phyloP scores from a whole-genome alignment of 1,140 invertebrate species.

The Samia ricini region DNA sequence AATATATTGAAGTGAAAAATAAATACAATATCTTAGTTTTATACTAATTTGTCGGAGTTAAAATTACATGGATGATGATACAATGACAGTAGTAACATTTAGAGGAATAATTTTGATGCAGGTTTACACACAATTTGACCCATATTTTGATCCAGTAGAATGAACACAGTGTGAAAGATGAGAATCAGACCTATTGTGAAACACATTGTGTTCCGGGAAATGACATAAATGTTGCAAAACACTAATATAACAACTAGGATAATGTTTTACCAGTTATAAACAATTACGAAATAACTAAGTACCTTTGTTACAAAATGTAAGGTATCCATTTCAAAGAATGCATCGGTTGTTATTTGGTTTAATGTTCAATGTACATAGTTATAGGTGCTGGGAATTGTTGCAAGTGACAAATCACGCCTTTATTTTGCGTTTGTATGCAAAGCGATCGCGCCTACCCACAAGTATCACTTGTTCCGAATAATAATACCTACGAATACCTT shows the following conservation, averaged over 20 bases:
- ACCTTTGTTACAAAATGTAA: not conserved
- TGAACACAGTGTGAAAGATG: conserved; percentile 41
- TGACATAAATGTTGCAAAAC: conserved; percentile 10
- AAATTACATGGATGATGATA: not conserved
- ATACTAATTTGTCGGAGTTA: not conserved
- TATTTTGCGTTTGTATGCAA: conserved; percentile 44
- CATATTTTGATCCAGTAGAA: conserved; percentile 35
- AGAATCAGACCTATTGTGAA: conserved; percentile 44
- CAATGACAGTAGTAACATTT: not conserved
- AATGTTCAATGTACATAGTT: not conserved
- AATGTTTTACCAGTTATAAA: not conserved
- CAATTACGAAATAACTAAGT: not conserved
- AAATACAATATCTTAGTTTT: no score
- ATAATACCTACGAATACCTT: conserved; percentile 6
- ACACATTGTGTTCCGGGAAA: conserved; percentile 50
- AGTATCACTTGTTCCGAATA: conserved; percentile 37
- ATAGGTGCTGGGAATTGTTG: not conserved
- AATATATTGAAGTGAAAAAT: no score
- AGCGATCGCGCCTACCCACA: conserved; percentile 48
- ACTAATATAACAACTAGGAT: not conserved
- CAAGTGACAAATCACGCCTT: conserved; percentile 46
- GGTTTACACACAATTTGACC: conserved; percentile 30
- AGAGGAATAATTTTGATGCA: conserved; percentile 22
- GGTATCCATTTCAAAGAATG: not conserved
- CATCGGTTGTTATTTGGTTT: not conserved